These are phyloP conservation scores for Cheilinus undulatus DNA, from an alignment of 2,113 vertebrate species.

Conservation along the genomic window DNA sequence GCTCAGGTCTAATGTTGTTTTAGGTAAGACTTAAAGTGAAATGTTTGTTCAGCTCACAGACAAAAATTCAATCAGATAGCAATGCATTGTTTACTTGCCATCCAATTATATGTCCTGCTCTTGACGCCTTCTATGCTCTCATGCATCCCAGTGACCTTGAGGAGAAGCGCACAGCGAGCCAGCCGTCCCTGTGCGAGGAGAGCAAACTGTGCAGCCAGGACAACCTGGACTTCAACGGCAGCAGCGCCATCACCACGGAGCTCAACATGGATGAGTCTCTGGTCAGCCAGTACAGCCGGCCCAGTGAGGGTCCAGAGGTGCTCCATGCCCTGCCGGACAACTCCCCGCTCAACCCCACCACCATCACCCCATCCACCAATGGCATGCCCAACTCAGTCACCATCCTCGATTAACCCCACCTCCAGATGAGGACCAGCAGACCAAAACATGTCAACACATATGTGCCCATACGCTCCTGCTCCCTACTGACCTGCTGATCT, in stretches of 20 bases:
- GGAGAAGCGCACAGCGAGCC: slow-evolving; percentile 91
- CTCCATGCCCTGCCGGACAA: slow-evolving; percentile 79
- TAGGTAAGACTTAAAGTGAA: background rate
- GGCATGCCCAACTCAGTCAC: slow-evolving; percentile 77
- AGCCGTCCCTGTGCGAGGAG: slow-evolving; percentile 88
- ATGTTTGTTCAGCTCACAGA: background rate
- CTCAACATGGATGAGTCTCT: slow-evolving; percentile 92
- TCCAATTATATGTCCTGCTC: background rate
- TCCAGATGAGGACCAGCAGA: slow-evolving; percentile 63
- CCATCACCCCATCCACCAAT: slow-evolving; percentile 60
- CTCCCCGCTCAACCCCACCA: slow-evolving; percentile 80
- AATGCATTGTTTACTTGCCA: background rate
- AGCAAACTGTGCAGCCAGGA: slow-evolving; percentile 89
- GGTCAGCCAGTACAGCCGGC: slow-evolving; percentile 90
- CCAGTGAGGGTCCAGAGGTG: slow-evolving; percentile 80
- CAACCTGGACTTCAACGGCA: slow-evolving; percentile 89
- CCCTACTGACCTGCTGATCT: slow-evolving; percentile 66
- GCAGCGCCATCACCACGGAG: slow-evolving; percentile 89
- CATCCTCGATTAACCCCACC: slow-evolving; percentile 74
- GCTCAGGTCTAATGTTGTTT: too few relatives aligned
- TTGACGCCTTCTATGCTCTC: background rate
- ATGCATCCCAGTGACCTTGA: slow-evolving; percentile 86
- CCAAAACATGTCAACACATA: slow-evolving; percentile 76
- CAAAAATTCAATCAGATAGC: background rate
- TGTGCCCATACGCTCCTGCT: slow-evolving; percentile 69